These are phyloP conservation scores for Coendou prehensilis DNA, from an alignment of 2,797 vertebrate genomes.

Conservation along the genomic window DNA sequence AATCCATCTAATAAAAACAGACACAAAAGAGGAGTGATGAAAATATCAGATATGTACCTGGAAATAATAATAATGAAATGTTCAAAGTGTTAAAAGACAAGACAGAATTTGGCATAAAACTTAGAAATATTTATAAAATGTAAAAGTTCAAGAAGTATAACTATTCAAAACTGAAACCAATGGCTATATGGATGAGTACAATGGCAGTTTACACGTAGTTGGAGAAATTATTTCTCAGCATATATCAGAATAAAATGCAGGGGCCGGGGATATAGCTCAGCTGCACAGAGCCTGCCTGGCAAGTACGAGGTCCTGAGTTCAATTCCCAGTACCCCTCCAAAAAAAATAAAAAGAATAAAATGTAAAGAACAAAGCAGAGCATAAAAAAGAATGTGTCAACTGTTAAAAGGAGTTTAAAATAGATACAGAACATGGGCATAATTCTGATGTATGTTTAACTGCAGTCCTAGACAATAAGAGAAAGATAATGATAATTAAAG, in stretches of 20 bases:
- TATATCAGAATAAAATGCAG: neutral
- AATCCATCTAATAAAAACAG: neutral
- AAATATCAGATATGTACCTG: neutral
- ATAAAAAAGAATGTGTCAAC: neutral
- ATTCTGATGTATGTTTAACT: neutral
- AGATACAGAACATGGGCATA: neutral
- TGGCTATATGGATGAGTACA: neutral
- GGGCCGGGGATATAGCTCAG: neutral
- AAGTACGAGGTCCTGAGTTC: neutral
- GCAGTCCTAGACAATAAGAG: neutral
- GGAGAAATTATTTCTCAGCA: neutral
- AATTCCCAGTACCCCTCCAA: neutral
- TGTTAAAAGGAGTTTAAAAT: neutral
- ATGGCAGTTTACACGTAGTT: neutral
- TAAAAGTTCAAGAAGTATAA: constrained; percentile 26
- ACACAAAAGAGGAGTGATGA: neutral
- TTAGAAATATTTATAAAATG: neutral
- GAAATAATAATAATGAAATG: neutral
- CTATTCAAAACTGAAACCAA: neutral
- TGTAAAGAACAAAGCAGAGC: neutral
- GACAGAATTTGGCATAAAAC: neutral
- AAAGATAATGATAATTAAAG: neutral
- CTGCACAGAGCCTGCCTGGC: neutral
- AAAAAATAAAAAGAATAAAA: neutral
- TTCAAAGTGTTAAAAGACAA: neutral